A percentile compares a stretch with the other conserved stretches of the same genome.
phyloP scores from a whole-genome alignment of 2,797 vertebrate genomes.

The Pogoniulus pusillus region DNA sequence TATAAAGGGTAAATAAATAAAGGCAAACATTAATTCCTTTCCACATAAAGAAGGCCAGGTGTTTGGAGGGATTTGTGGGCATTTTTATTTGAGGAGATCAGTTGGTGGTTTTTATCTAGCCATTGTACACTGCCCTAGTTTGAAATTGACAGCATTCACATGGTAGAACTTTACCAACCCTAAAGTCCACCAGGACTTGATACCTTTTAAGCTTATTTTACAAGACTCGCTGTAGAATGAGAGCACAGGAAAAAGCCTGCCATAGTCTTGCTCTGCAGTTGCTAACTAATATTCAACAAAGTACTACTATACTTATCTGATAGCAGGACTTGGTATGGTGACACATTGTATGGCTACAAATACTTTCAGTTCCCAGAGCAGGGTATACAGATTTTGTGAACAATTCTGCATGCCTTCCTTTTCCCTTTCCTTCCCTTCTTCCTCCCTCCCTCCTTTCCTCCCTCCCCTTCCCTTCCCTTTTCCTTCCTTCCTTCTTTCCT shows the following conservation, averaged over 20 bases:
- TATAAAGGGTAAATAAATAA: neutral
- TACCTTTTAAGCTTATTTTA: neutral
- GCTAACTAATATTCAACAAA: neutral
- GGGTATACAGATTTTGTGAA: neutral
- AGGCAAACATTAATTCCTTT: neutral
- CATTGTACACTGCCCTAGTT: neutral
- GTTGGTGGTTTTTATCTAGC: neutral
- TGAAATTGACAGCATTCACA: neutral
- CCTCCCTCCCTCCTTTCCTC: too few relatives aligned
- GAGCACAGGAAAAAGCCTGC: neutral
- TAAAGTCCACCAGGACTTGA: neutral
- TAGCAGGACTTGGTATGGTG: neutral
- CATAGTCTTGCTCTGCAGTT: neutral
- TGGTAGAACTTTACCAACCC: fast-evolving
- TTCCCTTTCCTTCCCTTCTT: too few relatives aligned
- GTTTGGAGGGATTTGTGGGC: neutral
- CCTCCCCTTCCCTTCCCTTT: neutral
- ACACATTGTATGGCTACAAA: neutral
- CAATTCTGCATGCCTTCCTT: neutral
- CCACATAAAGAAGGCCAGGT: neutral
- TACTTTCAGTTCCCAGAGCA: neutral
- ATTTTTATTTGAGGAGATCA: neutral
- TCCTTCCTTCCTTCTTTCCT: too few relatives aligned
- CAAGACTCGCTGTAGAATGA: neutral
- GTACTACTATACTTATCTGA: neutral